Evolutionary conservation across 2,888 invertebrate species (phyloP).

Genomic region (Eremobia ochroleuca): DNA sequence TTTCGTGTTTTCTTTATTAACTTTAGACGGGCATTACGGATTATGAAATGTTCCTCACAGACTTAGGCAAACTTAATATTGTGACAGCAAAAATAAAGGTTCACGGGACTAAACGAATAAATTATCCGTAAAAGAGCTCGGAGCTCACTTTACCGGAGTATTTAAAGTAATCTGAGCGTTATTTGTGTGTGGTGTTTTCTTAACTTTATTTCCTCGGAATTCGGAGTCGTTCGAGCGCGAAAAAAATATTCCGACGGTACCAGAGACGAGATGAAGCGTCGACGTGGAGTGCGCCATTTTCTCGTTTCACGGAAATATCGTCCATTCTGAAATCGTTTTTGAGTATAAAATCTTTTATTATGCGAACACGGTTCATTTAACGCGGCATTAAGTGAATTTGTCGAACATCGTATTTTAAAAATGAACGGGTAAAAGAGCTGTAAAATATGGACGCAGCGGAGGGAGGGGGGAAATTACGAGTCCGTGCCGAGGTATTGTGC

Average conservation of each 20-base stretch:
- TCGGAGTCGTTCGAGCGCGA: constrained; percentile 76
- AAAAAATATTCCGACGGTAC: constrained; percentile 79
- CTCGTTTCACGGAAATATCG: constrained; percentile 85
- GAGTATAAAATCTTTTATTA: constrained; percentile 90
- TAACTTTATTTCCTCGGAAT: constrained; percentile 74
- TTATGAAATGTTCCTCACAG: constrained; percentile 41
- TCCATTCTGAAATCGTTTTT: constrained; percentile 87
- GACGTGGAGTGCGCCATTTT: constrained; percentile 78
- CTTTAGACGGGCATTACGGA: constrained; percentile 36
- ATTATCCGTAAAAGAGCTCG: constrained; percentile 67
- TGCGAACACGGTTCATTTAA: constrained; percentile 90
- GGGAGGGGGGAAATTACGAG: constrained; percentile 75
- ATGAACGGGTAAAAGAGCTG: constrained; percentile 86
- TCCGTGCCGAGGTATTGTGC: constrained; percentile 74
- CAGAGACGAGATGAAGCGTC: constrained; percentile 77
- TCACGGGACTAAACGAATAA: constrained; percentile 54
- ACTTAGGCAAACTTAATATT: constrained; percentile 46
- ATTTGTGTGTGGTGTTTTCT: constrained; percentile 79
- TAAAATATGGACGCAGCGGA: constrained; percentile 77
- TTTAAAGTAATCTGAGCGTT: constrained; percentile 76
- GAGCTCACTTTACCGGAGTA: constrained; percentile 70
- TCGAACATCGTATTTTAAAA: constrained; percentile 89
- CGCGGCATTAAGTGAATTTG: constrained; percentile 90
- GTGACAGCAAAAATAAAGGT: constrained; percentile 47
- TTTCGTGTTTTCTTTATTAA: constrained; percentile 63